Base-by-base conservation (phyloP, 2,113 vertebrate species). In the Hystrix brachyura region DNA sequence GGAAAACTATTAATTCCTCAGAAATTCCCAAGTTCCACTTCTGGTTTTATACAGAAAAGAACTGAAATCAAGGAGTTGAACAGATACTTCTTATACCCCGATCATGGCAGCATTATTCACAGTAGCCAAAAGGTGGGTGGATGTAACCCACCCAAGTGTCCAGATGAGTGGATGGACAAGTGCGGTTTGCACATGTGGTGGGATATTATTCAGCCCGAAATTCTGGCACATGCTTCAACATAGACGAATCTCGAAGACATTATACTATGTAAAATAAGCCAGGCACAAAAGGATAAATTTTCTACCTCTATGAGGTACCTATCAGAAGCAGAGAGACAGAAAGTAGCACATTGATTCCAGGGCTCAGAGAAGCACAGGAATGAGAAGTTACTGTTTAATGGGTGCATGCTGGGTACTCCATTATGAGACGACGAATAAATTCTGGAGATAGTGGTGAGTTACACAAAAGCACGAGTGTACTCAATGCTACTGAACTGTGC, bases 341-440 rank as follows among this genome's bases (percentile, higher is more conserved):
- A 62, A 57, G 7, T 60, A 46, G 48, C 48, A 19, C 38, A 60
- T 43, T 11, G 15, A 1, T 53, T 64, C n/a, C 34, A 21, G 85
- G 17, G 3, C 4, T n/a, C 11, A 2, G n/a, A 4, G 29, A 46
- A 46, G 25, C 2, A 13, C 25, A 4, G 15, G 43, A 38, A 29
- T 62, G 32, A 15, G 6, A 46, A n/a, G 48, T 46, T 17, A 57
- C 57, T 57, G 69, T 51, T 51, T 38, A 32, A 7, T 71, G 72
- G 38, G 4, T 64, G 53, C 12, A n/a, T 27, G 43, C 10, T 18
- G 51, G 23, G 57, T 13, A 15, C 57, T 71, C 13, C 76, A 1
- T 15, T 38, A 14, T 67, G 15, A 53, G 38, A 13, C n/a, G 25
- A 18, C 38, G 15, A 25, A 78, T 65, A 53, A 7, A 9, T 55